Evolutionary conservation across 2,888 invertebrate genomes (phyloP).

Genomic region (Terebella lapidaria): DNA sequence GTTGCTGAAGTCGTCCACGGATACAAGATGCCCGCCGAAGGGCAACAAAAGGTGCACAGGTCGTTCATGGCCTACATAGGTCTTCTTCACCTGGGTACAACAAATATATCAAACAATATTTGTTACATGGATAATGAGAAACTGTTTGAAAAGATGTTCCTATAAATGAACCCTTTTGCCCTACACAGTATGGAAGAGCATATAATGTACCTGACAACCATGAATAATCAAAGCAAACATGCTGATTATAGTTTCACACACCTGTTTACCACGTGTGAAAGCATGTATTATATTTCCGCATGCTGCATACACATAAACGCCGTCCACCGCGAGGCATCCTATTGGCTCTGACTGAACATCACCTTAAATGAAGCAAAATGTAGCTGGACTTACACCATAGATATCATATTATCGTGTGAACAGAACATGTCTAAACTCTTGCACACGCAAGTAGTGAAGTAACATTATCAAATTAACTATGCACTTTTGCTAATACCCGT

Average conservation of each 20-base stretch:
- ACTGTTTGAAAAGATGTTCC: too few relatives aligned
- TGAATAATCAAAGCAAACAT: too few relatives aligned
- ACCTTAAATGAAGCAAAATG: constrained; percentile 30
- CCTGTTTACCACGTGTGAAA: constrained; percentile 75
- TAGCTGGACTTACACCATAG: not conserved
- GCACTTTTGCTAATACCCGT: too few relatives aligned
- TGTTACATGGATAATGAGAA: too few relatives aligned
- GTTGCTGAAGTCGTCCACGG: constrained; percentile 73
- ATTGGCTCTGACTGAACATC: constrained; percentile 43
- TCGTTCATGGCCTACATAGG: constrained; percentile 69
- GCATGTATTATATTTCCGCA: constrained; percentile 68
- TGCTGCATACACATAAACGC: constrained; percentile 39
- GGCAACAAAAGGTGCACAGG: constrained; percentile 74
- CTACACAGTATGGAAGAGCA: too few relatives aligned
- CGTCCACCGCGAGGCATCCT: constrained; percentile 36
- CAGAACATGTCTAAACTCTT: too few relatives aligned
- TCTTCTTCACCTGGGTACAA: constrained; percentile 63
- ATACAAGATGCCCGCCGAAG: constrained; percentile 76
- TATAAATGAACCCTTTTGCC: too few relatives aligned
- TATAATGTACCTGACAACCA: too few relatives aligned
- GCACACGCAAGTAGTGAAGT: too few relatives aligned
- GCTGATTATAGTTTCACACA: constrained; percentile 59
- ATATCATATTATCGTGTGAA: constrained; percentile 1
- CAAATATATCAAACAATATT: too few relatives aligned
- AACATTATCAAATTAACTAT: too few relatives aligned